phyloP scores from a whole-genome alignment of 2,797 vertebrate genomes.

The Triplophysa yarkandensis region DNA sequence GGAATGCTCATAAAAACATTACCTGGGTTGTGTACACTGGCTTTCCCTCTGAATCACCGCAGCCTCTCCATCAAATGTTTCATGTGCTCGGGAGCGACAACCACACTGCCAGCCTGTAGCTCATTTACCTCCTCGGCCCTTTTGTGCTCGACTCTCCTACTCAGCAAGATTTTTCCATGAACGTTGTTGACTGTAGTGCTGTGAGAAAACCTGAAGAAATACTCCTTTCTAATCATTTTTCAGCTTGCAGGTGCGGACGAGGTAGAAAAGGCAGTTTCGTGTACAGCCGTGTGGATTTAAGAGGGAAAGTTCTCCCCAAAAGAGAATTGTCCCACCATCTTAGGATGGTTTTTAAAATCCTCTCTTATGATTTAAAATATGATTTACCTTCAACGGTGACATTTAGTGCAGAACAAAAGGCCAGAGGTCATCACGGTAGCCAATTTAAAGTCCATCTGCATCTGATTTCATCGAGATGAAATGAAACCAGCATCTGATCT shows the following conservation, averaged over 20 bases:
- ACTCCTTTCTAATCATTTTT: neutral
- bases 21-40: slow-evolving; percentile 6
- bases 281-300: neutral
- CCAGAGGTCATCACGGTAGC: neutral
- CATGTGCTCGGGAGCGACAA: slow-evolving; percentile 45
- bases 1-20: slow-evolving; percentile 12
- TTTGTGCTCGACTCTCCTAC: slow-evolving; percentile 28
- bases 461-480: slow-evolving; percentile 34
- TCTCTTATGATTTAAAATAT: no score
- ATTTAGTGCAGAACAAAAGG: neutral
- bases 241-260: neutral
- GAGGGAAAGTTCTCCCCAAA: no score
- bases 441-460: slow-evolving; percentile 14
- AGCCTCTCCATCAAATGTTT: slow-evolving; percentile 48
- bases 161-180: slow-evolving; percentile 5
- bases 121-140: slow-evolving; percentile 33
- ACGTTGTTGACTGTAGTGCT: slow-evolving; percentile 11
- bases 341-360: no score
- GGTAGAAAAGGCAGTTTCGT: neutral
- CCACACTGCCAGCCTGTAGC: slow-evolving; percentile 31
- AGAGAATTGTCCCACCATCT: no score
- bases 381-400: neutral
- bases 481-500: slow-evolving; percentile 34
- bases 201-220: slow-evolving; percentile 1
- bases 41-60: slow-evolving; percentile 38